Base-by-base conservation (phyloP, 2,113 vertebrate species). In the Phocoena phocoena region DNA sequence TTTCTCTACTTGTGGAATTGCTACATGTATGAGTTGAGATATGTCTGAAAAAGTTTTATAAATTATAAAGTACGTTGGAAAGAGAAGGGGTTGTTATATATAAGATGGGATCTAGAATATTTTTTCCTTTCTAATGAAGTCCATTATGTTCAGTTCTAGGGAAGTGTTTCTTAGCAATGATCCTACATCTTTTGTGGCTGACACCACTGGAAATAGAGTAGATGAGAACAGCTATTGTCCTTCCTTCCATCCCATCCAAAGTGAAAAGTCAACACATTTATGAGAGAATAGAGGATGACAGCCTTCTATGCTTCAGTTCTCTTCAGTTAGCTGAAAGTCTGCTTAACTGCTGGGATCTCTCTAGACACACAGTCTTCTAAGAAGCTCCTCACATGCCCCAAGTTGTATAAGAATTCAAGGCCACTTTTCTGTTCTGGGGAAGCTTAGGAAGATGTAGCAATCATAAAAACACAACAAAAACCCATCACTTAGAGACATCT, bases 61-160 rank as follows among this genome's bases (percentile, higher is more conserved):
- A 96, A 90, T 25, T 58, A 44, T 58, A 73, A 85, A 71, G 71
- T 74, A 2, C 62, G 36, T 4, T 25, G 20, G 53, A 58, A 81
- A 93, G 87, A 85, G 50, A 79, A 76, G 23, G 31, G 2, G 8
- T 68, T 85, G 79, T 90, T 63, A 5, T 31, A 58, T 10, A 18
- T 76, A 71, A 65, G 26, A 60, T 74, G 20, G 8, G 36, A 68
- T 82, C 21, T 21, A 67, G 58, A 83, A 20, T 44, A 31, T 36
- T 11, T 86, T 96, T 80, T 50, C 26, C 70, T 96, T 76, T 65
- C 38, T 74, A 87, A 80, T 60, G 60, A 91, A 95, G 53, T 14
- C 44, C 17, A 38, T 80, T 31, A 36, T 53, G 26, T 68, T 28
- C 17, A n/a, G 15, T 36, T 90, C 88, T 74, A 62, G 17, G 31